phyloP scores from a whole-genome alignment of 2,888 invertebrate species.

The Nomada ruficornis region DNA sequence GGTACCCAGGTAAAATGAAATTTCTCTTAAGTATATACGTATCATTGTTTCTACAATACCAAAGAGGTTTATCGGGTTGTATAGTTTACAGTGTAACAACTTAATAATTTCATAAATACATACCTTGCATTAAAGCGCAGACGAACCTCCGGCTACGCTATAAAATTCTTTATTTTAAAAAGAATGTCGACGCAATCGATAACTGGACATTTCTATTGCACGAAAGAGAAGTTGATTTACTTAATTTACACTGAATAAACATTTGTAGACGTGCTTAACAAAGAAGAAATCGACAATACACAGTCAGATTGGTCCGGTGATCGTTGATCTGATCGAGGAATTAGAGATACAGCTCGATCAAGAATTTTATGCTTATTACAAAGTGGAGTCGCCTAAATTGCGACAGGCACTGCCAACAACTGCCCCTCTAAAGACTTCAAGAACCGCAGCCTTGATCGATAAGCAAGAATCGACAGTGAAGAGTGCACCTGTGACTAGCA shows the following conservation, averaged over 20 bases:
- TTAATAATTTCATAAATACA: no score
- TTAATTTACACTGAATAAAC: neutral
- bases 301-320: conserved; percentile 88
- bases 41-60: neutral
- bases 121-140: no score
- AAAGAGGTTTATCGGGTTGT: no score
- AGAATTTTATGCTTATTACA: conserved; percentile 78
- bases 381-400: conserved; percentile 72
- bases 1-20: neutral
- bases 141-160: no score
- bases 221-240: neutral
- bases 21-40: neutral
- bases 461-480: conserved; percentile 58
- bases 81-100: no score
- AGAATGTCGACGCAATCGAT: no score
- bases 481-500: conserved; percentile 53
- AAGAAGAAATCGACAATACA: conserved; percentile 75
- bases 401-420: conserved; percentile 67
- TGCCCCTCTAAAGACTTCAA: conserved; percentile 62
- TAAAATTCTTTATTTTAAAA: no score
- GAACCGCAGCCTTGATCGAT: conserved; percentile 35
- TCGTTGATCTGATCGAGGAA: conserved; percentile 89
- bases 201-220: no score
- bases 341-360: conserved; percentile 85
- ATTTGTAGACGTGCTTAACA: conserved; percentile 71